Percentiles rank a stretch among this genome's conserved stretches.
phyloP scores from a whole-genome alignment of 2,888 invertebrate genomes.

The Clanis bilineata region DNA sequence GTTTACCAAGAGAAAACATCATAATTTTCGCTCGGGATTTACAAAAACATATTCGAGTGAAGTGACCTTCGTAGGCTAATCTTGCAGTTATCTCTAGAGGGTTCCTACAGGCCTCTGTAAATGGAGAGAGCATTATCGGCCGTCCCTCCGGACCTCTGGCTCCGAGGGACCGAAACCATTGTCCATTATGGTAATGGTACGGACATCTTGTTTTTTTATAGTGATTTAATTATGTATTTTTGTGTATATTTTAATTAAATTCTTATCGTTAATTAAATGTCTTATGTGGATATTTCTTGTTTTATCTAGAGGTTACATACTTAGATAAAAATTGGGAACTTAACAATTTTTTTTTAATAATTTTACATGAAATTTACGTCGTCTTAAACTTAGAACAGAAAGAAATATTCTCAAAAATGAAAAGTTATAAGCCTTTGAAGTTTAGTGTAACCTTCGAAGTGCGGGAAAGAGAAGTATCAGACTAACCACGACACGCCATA shows the following conservation, averaged over 20 bases:
- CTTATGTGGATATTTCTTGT: neutral
- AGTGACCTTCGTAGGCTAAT: slow-evolving; percentile 14
- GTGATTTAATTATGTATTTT: slow-evolving; percentile 20
- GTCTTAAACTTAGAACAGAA: too few relatives aligned
- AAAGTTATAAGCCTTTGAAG: too few relatives aligned
- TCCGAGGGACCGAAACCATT: slow-evolving; percentile 34
- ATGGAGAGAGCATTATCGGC: slow-evolving; percentile 51
- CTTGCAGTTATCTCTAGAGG: slow-evolving; percentile 33
- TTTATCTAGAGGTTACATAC: neutral
- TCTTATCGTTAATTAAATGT: neutral
- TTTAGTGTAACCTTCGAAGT: too few relatives aligned
- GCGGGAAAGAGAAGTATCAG: too few relatives aligned
- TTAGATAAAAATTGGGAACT: too few relatives aligned
- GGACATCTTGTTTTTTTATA: slow-evolving; percentile 28
- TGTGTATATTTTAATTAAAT: neutral
- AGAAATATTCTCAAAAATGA: too few relatives aligned
- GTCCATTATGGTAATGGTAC: slow-evolving; percentile 48
- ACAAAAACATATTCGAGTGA: neutral
- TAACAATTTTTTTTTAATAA: too few relatives aligned
- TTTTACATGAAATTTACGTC: too few relatives aligned
- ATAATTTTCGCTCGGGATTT: neutral
- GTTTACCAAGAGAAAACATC: neutral
- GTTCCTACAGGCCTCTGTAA: slow-evolving; percentile 40
- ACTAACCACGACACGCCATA: too few relatives aligned
- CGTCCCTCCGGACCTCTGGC: slow-evolving; percentile 41